These are phyloP conservation scores for Daktulosphaira vitifoliae DNA, from an alignment of 1,140 invertebrate species.

Conservation along the genomic window DNA sequence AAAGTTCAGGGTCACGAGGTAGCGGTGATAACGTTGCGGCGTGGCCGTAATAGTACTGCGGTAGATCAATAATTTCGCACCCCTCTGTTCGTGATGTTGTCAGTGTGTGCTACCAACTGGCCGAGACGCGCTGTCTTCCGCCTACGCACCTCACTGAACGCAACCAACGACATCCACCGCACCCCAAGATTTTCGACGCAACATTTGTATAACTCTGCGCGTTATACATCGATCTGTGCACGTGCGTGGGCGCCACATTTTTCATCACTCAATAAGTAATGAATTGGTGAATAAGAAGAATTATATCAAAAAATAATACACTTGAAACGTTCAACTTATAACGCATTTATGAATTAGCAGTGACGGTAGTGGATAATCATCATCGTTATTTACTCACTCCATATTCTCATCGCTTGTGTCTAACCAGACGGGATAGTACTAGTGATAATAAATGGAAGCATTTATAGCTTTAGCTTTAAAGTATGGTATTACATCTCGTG, in stretches of 20 bases:
- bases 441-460: too few species aligned
- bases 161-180: not conserved
- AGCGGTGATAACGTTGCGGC: not conserved
- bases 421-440: too few species aligned
- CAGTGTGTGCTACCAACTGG: not conserved
- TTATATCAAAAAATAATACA: too few species aligned
- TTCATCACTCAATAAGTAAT: too few species aligned
- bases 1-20: conserved; percentile 18
- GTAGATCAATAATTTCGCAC: conserved; percentile 17
- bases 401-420: too few species aligned
- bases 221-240: conserved; percentile 19
- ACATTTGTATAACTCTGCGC: not conserved
- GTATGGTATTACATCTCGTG: too few species aligned
- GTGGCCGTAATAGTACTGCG: not conserved
- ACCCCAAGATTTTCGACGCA: not conserved
- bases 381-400: too few species aligned
- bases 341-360: too few species aligned
- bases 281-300: too few species aligned
- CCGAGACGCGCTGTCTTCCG: not conserved
- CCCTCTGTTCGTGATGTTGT: not conserved
- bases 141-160: not conserved
- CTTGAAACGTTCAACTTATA: too few species aligned
- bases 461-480: too few species aligned
- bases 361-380: too few species aligned
- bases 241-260: conserved; percentile 24